These are phyloP conservation scores for Dolichomitus sp. DNA, from an alignment of 2,888 invertebrate species.

Conservation along the genomic window DNA sequence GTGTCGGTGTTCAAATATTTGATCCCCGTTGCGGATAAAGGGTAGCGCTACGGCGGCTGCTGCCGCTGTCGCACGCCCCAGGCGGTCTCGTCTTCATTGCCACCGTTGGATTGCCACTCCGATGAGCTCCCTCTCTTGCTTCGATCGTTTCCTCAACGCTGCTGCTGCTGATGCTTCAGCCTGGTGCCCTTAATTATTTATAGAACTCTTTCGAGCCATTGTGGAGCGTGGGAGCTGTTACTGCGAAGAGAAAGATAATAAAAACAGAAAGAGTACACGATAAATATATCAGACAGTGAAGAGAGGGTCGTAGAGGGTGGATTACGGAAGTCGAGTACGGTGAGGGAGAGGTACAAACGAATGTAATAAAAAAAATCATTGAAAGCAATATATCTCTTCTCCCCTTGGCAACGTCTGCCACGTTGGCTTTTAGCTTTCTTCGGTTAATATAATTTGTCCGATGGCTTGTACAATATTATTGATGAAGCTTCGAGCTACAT, in stretches of 20 bases:
- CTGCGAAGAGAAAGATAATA: conserved; percentile 32
- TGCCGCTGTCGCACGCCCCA: conserved; percentile 63
- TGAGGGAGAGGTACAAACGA: conserved; percentile 12
- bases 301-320: not conserved
- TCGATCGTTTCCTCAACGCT: conserved; percentile 34
- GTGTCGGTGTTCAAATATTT: conserved; percentile 66
- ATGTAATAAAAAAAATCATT: not conserved
- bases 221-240: conserved; percentile 18
- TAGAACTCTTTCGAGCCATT: conserved; percentile 26
- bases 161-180: conserved; percentile 10
- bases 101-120: conserved; percentile 52
- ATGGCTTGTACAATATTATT: conserved; percentile 29
- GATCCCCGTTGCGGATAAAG: conserved; percentile 62
- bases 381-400: conserved; percentile 26
- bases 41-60: conserved; percentile 57
- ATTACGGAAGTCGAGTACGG: not conserved
- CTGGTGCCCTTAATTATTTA: conserved; percentile 54
- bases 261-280: conserved; percentile 1
- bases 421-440: conserved; percentile 5
- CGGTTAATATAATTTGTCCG: conserved; percentile 37
- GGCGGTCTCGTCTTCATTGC: conserved; percentile 67
- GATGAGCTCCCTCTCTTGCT: conserved; percentile 38
- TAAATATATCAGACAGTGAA: conserved; percentile 8
- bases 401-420: not conserved
- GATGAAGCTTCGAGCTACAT: conserved; percentile 18